Evolutionary conservation across 1,140 invertebrate species (phyloP), one percentile per base, ranked within the genome.

Genomic region (Drosophila insularis): DNA sequence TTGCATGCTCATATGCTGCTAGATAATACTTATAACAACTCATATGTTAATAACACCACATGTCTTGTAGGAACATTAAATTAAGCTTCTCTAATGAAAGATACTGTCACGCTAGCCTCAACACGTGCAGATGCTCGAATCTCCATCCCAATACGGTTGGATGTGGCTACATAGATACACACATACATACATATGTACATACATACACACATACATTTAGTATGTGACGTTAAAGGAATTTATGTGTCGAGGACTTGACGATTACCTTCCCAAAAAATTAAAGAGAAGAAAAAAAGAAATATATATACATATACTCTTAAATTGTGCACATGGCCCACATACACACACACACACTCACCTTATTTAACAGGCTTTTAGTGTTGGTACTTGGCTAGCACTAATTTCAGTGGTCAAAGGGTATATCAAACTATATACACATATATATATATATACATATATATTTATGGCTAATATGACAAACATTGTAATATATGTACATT

Each of bases 61-160:
- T 50, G 43, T 17, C 43, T 50, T 10, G 43, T 8, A 50, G 17
- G 17, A 50, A 50, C 43, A 50, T 50, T 50, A 50, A 50, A 50
- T 50, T 50, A 50, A 50, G 43, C 17, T 50, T 11, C 43, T 50
- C 43, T 50, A 50, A 50, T 50, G 43, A 50, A 50, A 50, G 43
- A 50, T 50, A 50, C 43, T 50, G 43, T 50, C 43, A 50, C 43
- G 43, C 43, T 50, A 50, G n/a, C 43, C 43, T 50, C 19, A 50
- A 50, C 43, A 50, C 43, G 43, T 50, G 43, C 43, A 50, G 43
- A 50, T 50, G 43, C 43, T 50, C 43, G n/a, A 50, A 50, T 50
- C 43, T 50, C 43, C 43, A 21, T 19, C 43, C 43, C n/a, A 14
- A 43, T 43, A 46, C 40, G 19, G 14, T 46, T 19, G 40, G 14